Evolutionary conservation across 2,113 vertebrate genomes (phyloP), one percentile per base, ranked within the genome.

Genomic region (Poecile atricapillus): DNA sequence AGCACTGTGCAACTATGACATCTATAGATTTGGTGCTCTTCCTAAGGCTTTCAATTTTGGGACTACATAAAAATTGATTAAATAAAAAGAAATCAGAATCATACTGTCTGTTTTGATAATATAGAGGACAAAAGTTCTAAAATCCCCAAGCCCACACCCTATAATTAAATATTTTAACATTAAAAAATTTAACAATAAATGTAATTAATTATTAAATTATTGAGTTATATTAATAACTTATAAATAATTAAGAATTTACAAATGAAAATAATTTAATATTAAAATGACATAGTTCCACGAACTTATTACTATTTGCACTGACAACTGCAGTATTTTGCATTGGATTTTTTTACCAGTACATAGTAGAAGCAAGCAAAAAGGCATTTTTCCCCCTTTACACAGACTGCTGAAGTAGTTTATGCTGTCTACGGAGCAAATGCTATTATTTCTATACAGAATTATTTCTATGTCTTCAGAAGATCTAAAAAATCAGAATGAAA

Each of bases 361-460:
- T 4, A 83, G 12, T 0, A 83, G 10, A 80, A 75, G 15, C 23
- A 73, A 86, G 30, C 5, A 50, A 70, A 65, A 77, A 65, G 1
- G 3, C 14, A 1, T 4, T 60, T 63, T 68, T 52, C 74, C 6
- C 8, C 37, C 13, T 68, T 86, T 52, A 47, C 28, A n/a, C 9
- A 83, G n/a, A 77, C 6, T 88, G 65, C 46, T 76, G 18, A 67
- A 67, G 17, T 21, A 87, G 31, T 23, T 93, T 75, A 55, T n/a
- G 33, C 15, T 71, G 1, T 30, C 17, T 37, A 41, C 0, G 1
- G 9, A 75, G 21, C 9, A 81, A 74, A 49, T 22, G 4, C 3
- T 43, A 39, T 6, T 79, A 63, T 58, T 79, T 20, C 30, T 53
- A 46, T 27, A n/a, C 3, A 39, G 39, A 39, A 39, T 6, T 79